Evolutionary conservation across 2,888 invertebrate species (phyloP).

Genomic region (Phortica okadai): DNA sequence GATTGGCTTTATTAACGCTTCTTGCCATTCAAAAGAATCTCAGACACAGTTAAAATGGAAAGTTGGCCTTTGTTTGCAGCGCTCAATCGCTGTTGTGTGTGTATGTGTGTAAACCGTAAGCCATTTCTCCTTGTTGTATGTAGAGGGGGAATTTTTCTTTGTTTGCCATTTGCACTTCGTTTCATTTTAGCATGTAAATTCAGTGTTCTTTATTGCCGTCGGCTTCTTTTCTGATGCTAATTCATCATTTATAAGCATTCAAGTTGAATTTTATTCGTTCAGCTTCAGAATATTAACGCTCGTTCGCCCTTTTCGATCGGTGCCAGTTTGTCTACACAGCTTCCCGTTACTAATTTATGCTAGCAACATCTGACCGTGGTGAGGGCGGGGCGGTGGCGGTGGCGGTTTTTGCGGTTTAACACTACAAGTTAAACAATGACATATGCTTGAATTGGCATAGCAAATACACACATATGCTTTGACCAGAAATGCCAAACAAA

Average conservation of each 20-base stretch:
- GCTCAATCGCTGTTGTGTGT: not conserved
- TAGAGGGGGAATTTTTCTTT: slow-evolving; percentile 5
- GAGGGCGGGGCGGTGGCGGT: too few relatives aligned
- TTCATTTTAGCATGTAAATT: not conserved
- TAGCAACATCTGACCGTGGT: not conserved
- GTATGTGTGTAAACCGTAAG: too few relatives aligned
- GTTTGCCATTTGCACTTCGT: not conserved
- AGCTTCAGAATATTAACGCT: not conserved
- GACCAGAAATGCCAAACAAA: not conserved
- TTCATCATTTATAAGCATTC: not conserved
- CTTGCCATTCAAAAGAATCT: too few relatives aligned
- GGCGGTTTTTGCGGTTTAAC: too few relatives aligned
- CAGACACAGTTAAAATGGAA: too few relatives aligned
- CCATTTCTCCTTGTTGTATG: not conserved
- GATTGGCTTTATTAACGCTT: too few relatives aligned
- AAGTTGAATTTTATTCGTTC: not conserved
- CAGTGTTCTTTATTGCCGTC: not conserved
- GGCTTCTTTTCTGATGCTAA: slow-evolving; percentile 2
- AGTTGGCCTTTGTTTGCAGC: not conserved
- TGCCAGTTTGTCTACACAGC: slow-evolving; percentile 29
- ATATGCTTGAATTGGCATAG: not conserved
- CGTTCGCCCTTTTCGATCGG: not conserved
- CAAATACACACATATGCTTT: not conserved
- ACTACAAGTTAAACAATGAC: not conserved
- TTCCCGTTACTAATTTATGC: slow-evolving; percentile 18